Conservation (phyloP, 2,888 invertebrate genomes). For the Actias luna region DNA sequence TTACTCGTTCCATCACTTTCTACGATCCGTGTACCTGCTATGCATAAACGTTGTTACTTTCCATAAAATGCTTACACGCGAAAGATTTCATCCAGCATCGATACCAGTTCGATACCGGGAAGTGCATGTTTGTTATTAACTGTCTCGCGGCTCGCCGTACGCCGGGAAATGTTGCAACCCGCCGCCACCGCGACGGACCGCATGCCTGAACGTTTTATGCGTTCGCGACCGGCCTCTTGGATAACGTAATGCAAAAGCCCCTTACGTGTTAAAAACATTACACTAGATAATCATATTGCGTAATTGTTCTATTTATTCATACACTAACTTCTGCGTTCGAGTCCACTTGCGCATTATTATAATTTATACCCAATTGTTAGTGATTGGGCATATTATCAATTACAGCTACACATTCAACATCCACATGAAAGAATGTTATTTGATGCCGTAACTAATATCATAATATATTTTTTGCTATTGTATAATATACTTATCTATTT, state of each 20-base stretch:
- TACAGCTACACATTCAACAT: background rate
- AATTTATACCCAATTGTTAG: background rate
- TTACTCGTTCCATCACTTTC: conserved; percentile 7
- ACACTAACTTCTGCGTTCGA: background rate
- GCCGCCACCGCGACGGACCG: conserved; percentile 20
- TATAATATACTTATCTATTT: too few species aligned
- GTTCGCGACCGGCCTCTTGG: background rate
- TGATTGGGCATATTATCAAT: background rate
- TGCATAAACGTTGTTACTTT: conserved; percentile 12
- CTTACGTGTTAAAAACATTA: conserved; percentile 2
- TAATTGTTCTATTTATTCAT: conserved; percentile 4
- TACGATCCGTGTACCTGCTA: conserved; percentile 6
- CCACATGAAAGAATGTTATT: too few species aligned
- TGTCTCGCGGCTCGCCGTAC: conserved; percentile 17
- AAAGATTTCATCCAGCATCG: conserved; percentile 14
- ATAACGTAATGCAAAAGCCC: background rate
- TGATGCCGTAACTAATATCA: too few species aligned
- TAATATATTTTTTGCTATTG: too few species aligned
- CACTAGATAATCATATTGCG: conserved; percentile 2
- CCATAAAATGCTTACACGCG: conserved; percentile 6
- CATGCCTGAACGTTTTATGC: background rate
- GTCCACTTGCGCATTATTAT: background rate
- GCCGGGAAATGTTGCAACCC: conserved; percentile 23
- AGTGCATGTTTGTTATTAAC: conserved; percentile 25
- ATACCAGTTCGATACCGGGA: conserved; percentile 33